phyloP scores from a whole-genome alignment of 2,797 vertebrate species.

The Poecile montanus region DNA sequence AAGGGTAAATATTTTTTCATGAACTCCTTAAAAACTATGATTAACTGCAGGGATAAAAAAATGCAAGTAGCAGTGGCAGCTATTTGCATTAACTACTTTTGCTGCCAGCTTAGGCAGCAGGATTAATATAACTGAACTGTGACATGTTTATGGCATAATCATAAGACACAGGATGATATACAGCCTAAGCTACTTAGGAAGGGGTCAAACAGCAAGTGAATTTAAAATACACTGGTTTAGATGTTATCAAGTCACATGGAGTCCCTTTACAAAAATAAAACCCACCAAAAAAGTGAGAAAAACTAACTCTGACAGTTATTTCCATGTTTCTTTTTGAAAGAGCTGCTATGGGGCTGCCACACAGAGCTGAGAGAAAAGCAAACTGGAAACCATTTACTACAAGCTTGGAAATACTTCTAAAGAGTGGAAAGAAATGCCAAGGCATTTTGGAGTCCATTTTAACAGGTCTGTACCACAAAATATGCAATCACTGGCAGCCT shows the following conservation, averaged over 20 bases:
- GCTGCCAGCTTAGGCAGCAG: not conserved
- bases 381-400: not conserved
- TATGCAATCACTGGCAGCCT: not conserved
- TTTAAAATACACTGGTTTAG: not conserved
- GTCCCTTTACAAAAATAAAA: constrained; percentile 2
- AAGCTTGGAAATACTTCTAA: not conserved
- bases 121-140: not conserved
- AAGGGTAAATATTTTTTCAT: not conserved
- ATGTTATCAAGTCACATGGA: not conserved
- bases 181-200: not conserved
- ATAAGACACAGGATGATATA: not conserved
- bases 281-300: not conserved
- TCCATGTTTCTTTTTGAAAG: not conserved
- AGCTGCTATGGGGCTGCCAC: not conserved
- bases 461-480: not conserved
- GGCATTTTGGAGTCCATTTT: not conserved
- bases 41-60: not conserved
- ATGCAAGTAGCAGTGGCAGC: not conserved
- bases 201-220: not conserved
- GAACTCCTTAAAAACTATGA: not conserved
- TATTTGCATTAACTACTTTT: constrained; percentile 4
- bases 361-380: not conserved
- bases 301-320: not conserved
- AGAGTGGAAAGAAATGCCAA: not conserved
- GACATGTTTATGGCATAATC: not conserved